These are phyloP conservation scores for Phanerotoma sp. DNA, from an alignment of 2,888 invertebrate genomes.

Conservation along the genomic window DNA sequence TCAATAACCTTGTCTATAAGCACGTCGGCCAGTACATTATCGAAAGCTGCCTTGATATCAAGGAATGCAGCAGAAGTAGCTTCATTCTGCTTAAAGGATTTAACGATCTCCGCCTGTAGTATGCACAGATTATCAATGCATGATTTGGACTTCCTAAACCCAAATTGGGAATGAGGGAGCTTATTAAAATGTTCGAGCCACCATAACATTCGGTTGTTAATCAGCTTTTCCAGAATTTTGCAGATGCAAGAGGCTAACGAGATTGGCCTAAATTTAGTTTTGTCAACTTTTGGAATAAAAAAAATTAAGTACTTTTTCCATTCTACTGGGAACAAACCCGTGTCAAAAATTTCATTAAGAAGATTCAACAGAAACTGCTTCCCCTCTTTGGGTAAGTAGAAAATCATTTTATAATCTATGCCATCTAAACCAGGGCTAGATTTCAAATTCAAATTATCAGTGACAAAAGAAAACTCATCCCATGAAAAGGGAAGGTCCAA, in stretches of 20 bases:
- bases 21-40: too few relatives aligned
- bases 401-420: too few relatives aligned
- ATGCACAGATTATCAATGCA: slow-evolving; percentile 9
- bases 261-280: slow-evolving; percentile 5
- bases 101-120: not conserved
- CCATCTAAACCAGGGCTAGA: too few relatives aligned
- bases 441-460: too few relatives aligned
- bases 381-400: too few relatives aligned
- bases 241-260: slow-evolving; percentile 1
- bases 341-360: not conserved
- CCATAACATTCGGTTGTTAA: slow-evolving; percentile 1
- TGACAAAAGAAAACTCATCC: too few relatives aligned
- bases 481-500: too few relatives aligned
- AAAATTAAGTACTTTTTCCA: slow-evolving; percentile 5
- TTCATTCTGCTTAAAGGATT: not conserved
- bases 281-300: slow-evolving; percentile 8
- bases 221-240: slow-evolving; percentile 9
- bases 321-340: not conserved
- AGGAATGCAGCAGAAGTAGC: slow-evolving; percentile 8
- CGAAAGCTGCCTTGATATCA: slow-evolving; percentile 18
- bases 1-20: too few relatives aligned
- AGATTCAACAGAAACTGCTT: too few relatives aligned
- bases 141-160: slow-evolving; percentile 12
- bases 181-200: not conserved
- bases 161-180: not conserved